Evolutionary conservation across 2,797 vertebrate genomes (phyloP).

Genomic region (Austrolebias charrua): DNA sequence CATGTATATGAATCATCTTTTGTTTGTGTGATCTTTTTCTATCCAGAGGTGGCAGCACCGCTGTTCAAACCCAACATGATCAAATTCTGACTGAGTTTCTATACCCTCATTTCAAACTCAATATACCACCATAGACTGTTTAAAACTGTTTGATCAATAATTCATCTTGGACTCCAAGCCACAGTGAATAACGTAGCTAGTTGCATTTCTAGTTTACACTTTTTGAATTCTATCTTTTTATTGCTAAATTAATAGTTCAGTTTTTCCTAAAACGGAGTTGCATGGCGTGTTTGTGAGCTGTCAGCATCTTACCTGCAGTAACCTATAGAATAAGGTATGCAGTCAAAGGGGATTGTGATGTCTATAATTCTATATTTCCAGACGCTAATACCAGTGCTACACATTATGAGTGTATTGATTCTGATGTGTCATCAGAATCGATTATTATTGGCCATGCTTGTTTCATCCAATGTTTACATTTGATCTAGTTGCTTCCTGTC

Average conservation of each 20-base stretch:
- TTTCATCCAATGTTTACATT: too few relatives aligned
- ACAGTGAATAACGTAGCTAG: neutral
- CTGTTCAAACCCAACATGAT: conserved; percentile 7
- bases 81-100: conserved; percentile 12
- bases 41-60: conserved; percentile 3
- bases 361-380: too few relatives aligned
- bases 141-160: conserved; percentile 37
- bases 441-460: too few relatives aligned
- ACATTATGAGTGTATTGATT: too few relatives aligned
- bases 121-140: conserved; percentile 1
- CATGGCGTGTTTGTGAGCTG: too few relatives aligned
- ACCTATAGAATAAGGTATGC: too few relatives aligned
- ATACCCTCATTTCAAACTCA: conserved; percentile 11
- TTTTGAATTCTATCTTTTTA: conserved; percentile 21
- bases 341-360: too few relatives aligned
- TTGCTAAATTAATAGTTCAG: neutral
- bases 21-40: neutral
- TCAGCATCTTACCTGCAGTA: too few relatives aligned
- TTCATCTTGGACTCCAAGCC: conserved; percentile 16
- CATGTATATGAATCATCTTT: neutral
- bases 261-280: too few relatives aligned
- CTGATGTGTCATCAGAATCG: too few relatives aligned
- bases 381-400: too few relatives aligned
- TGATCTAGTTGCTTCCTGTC: too few relatives aligned
- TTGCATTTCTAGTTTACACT: conserved; percentile 1